Percentiles rank a stretch among this genome's conserved stretches.
Evolutionary conservation across 2,888 invertebrate species (phyloP).

Genomic region (Artemia sinica): DNA sequence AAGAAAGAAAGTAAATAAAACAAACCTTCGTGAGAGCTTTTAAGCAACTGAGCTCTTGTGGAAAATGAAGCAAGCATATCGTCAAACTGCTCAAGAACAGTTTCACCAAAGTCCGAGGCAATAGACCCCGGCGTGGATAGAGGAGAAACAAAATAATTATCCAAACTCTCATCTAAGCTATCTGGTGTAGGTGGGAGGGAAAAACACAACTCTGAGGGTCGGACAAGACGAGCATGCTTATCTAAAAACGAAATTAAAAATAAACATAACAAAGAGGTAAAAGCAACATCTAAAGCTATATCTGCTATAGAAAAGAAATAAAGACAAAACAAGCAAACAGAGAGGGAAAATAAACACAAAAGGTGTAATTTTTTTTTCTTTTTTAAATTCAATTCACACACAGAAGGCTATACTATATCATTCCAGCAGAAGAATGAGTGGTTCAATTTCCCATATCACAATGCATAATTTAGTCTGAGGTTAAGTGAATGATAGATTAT

Average conservation of each 20-base stretch:
- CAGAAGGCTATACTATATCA: too few relatives aligned
- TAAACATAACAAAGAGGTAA: not conserved
- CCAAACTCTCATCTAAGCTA: slow-evolving; percentile 5
- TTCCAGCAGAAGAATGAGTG: too few relatives aligned
- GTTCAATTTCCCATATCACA: too few relatives aligned
- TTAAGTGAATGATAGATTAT: too few relatives aligned
- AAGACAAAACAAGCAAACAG: too few relatives aligned
- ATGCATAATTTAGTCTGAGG: too few relatives aligned
- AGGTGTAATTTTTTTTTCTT: too few relatives aligned
- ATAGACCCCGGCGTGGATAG: slow-evolving; percentile 20
- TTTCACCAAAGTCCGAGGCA: slow-evolving; percentile 20
- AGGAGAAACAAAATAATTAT: slow-evolving; percentile 12
- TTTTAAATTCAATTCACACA: too few relatives aligned
- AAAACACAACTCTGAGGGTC: not conserved
- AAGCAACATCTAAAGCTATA: too few relatives aligned
- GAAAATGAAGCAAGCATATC: slow-evolving; percentile 21
- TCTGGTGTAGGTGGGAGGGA: slow-evolving; percentile 11
- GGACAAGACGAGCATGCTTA: slow-evolving; percentile 10
- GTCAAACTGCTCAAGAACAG: slow-evolving; percentile 22
- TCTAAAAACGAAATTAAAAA: slow-evolving; percentile 3
- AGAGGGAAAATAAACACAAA: too few relatives aligned
- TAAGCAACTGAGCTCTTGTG: not conserved
- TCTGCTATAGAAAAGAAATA: too few relatives aligned
- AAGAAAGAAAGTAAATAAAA: not conserved
- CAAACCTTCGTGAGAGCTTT: not conserved